Conservation (phyloP, 2,888 invertebrate species). For the Erpobdella octoculata region DNA sequence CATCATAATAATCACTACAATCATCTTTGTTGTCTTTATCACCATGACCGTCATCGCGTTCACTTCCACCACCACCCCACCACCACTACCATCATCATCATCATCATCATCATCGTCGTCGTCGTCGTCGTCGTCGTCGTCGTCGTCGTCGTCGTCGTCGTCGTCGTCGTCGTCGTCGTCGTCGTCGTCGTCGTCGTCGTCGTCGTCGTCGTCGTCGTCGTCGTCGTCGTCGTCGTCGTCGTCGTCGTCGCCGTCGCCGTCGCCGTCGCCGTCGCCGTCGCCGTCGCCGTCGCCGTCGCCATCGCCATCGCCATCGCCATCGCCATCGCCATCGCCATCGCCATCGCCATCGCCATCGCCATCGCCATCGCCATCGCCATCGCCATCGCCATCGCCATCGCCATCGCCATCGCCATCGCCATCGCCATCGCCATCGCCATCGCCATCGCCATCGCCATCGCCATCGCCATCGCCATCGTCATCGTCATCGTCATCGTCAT, state of each 20-base stretch:
- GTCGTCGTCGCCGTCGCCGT: slow-evolving; percentile 6
- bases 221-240: slow-evolving; percentile 60
- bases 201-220: slow-evolving; percentile 67
- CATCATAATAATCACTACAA: no score
- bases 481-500: slow-evolving; percentile 3
- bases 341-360: no score
- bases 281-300: not conserved
- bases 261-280: slow-evolving; percentile 19
- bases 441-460: slow-evolving; percentile 60
- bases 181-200: slow-evolving; percentile 62
- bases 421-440: not conserved
- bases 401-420: no score
- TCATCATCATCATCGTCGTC: slow-evolving; percentile 5
- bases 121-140: slow-evolving; percentile 3
- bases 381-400: no score
- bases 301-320: no score
- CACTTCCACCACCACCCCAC: no score
- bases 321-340: no score
- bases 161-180: slow-evolving; percentile 59
- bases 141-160: slow-evolving; percentile 47
- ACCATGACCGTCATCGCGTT: slow-evolving; percentile 62
- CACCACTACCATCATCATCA: slow-evolving; percentile 60
- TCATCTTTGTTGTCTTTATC: slow-evolving; percentile 60
- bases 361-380: no score
- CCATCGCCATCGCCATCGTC: slow-evolving; percentile 62